These are phyloP conservation scores for Microdon myrmicae DNA, from an alignment of 2,888 invertebrate species.

Conservation along the genomic window DNA sequence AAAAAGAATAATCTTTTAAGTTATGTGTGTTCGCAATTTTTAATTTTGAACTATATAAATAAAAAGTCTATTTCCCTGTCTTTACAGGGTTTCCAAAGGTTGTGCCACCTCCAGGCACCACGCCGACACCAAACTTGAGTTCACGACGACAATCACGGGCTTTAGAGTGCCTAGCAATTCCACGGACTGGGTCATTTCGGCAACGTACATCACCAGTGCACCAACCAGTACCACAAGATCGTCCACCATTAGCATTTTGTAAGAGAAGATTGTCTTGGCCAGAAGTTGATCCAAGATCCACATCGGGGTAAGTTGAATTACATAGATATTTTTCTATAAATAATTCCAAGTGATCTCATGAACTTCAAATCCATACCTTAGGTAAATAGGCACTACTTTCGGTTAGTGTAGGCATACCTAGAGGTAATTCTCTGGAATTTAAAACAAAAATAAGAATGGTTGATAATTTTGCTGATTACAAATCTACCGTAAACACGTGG, in stretches of 20 bases:
- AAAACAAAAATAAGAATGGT: no score
- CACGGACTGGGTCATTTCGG: constrained; percentile 71
- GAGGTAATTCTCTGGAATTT: no score
- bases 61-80: neutral
- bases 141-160: constrained; percentile 70
- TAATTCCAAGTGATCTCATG: no score
- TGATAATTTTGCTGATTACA: no score
- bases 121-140: constrained; percentile 61
- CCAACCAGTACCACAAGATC: constrained; percentile 70
- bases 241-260: constrained; percentile 80
- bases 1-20: neutral
- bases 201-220: constrained; percentile 66
- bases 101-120: constrained; percentile 75
- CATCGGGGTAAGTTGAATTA: constrained; percentile 86
- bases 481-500: no score
- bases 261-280: constrained; percentile 84
- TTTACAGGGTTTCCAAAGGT: constrained; percentile 77
- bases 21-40: neutral
- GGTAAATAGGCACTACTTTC: no score
- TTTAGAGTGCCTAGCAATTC: constrained; percentile 73
- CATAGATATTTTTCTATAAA: no score
- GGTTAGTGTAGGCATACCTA: no score
- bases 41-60: neutral
- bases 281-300: constrained; percentile 84
- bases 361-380: no score